Evolutionary conservation across 2,888 invertebrate genomes (phyloP), one percentile per base, ranked within the genome.

Genomic region (Therioaphis trifolii): DNA sequence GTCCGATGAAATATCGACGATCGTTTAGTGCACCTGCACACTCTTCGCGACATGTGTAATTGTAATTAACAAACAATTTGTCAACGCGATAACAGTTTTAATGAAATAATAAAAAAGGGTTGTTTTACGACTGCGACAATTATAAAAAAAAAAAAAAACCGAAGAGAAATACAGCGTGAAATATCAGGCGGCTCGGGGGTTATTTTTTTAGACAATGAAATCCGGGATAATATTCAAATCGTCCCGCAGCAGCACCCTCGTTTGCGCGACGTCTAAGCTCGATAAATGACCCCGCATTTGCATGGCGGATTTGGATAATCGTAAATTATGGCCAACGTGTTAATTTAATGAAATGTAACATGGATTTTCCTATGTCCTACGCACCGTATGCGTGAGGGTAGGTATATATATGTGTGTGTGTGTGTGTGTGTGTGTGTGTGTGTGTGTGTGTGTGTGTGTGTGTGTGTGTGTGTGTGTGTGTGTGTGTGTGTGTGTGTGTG

Each of bases 1-100:
- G 35, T 12, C 21, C 35, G 66, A 72, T 72, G 80, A 80, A 72
- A 72, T 80, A 72, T 80, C 80, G 71, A 71, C 69, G 71, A 80
- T 80, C 80, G 80, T 80, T 80, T 80, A 80, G 69, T 80, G 80
- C 80, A 80, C 80, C 80, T 80, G 80, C 80, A 63, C 49, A 35
- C 55, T 18, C 40, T 7, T 35, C 43, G 79, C 72, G 80, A 72
- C 72, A 72, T 80, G 80, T 80, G 80, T 63, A 80, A 80, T 72
- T 29, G 80, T 35, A 72, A 80, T 80, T 80, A 80, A 80, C 72
- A 72, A 80, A 80, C 80, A 49, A 80, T 80, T 80, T 80, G 80
- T 80, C 80, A 80, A 69, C 9, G n/a, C 27, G 69, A 72, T 61
- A 71, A 72, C 58, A n/a, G 46, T 61, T 72, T 72, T 63, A 80